Conservation (phyloP, 2,888 invertebrate genomes). For the Acholoe squamosa region DNA sequence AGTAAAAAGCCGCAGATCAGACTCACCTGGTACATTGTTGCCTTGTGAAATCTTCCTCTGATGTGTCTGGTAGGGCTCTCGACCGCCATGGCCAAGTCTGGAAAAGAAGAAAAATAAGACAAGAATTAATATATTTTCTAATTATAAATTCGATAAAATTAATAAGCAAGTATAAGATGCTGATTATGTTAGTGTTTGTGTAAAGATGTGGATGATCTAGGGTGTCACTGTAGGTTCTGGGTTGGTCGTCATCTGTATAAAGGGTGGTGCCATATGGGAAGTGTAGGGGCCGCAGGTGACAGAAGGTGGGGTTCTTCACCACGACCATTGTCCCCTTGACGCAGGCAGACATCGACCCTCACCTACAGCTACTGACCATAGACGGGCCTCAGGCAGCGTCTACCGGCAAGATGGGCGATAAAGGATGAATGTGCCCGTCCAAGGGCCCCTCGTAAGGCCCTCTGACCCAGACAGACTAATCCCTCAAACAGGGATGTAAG, state of each 20-base stretch:
- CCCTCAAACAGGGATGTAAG: too few relatives aligned
- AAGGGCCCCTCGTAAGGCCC: neutral
- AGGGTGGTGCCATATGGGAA: neutral
- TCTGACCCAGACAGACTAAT: conserved; percentile 1
- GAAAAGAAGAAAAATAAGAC: neutral
- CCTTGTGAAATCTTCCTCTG: conserved; percentile 68
- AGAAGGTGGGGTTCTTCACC: neutral
- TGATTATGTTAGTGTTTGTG: too few relatives aligned
- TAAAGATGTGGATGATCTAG: too few relatives aligned
- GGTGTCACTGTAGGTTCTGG: neutral
- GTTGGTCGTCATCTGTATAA: neutral
- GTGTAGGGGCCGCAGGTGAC: neutral
- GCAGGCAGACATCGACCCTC: neutral
- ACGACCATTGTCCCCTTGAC: neutral
- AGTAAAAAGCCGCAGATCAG: conserved; percentile 42
- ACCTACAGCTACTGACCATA: neutral
- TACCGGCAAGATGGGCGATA: conserved; percentile 24
- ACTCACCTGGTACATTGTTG: conserved; percentile 65
- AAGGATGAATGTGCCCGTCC: neutral
- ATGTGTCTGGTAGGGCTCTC: conserved; percentile 70
- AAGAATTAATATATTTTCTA: neutral
- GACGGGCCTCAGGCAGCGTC: conserved; percentile 1
- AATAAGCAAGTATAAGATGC: too few relatives aligned
- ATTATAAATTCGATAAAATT: too few relatives aligned
- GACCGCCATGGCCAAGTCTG: conserved; percentile 60